Percentiles rank a stretch among this genome's conserved stretches.
phyloP scores from a whole-genome alignment of 2,113 vertebrate species.

The Rhea americana region DNA sequence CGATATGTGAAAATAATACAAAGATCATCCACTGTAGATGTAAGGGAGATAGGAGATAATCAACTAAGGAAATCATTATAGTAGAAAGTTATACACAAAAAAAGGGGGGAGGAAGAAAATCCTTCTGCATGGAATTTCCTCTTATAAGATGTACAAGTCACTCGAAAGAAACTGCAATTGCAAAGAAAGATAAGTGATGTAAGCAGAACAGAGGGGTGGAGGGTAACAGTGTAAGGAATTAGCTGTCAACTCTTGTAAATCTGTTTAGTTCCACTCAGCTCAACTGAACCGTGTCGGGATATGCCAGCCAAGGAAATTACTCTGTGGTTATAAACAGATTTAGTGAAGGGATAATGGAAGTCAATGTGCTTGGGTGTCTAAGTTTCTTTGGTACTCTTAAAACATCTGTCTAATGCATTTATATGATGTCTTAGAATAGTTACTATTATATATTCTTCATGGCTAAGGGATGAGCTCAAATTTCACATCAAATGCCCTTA shows the following conservation, averaged over 20 bases:
- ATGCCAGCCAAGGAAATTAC: neutral
- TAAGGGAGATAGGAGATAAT: neutral
- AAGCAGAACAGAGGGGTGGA: rapidly evolving
- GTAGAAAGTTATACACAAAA: neutral
- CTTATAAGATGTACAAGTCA: neutral
- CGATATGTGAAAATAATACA: neutral
- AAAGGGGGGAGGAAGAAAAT: neutral
- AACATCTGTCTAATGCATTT: neutral
- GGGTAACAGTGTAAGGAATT: neutral
- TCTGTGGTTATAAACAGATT: neutral
- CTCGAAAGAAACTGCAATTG: neutral
- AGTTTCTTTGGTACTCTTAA: neutral
- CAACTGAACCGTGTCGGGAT: neutral
- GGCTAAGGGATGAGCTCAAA: neutral
- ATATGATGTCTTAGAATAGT: neutral
- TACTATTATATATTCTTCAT: neutral
- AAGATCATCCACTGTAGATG: neutral
- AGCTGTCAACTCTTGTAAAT: neutral
- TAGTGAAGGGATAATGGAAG: neutral
- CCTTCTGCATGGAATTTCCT: neutral
- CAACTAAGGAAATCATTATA: neutral
- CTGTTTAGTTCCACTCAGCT: slow-evolving; percentile 10
- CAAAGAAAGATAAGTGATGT: neutral
- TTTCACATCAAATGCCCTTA: neutral
- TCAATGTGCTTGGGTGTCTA: neutral